Conservation (phyloP, 2,888 invertebrate genomes). For the Hybos culiciformis region DNA sequence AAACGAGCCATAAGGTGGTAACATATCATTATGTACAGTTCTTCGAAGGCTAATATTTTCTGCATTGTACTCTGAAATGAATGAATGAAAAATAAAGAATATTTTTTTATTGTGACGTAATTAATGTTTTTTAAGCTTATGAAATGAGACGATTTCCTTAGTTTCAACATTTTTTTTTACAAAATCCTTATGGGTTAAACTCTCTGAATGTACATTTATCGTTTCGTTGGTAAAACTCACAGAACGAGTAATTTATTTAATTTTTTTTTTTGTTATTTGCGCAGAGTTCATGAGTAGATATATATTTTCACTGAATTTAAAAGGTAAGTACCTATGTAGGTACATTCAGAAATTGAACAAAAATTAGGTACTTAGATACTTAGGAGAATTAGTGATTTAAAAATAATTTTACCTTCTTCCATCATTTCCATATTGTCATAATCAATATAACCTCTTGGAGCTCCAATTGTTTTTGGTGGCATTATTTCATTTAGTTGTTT, state of each 20-base stretch:
- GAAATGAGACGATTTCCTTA: background rate
- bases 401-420: constrained; percentile 27
- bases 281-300: too few relatives aligned
- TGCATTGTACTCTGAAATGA: constrained; percentile 19
- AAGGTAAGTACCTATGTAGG: background rate
- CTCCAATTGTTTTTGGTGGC: constrained; percentile 18
- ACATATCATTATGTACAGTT: constrained; percentile 26
- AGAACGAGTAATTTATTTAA: too few relatives aligned
- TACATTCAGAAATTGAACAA: too few relatives aligned
- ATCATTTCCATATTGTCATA: constrained; percentile 33
- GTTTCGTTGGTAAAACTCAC: too few relatives aligned
- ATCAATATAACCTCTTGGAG: constrained; percentile 31
- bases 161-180: too few relatives aligned
- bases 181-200: too few relatives aligned
- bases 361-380: too few relatives aligned
- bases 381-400: too few relatives aligned
- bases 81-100: background rate
- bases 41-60: constrained; percentile 20
- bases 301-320: too few relatives aligned
- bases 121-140: background rate
- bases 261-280: too few relatives aligned
- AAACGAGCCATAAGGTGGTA: constrained; percentile 13
- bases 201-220: too few relatives aligned
- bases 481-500: background rate
- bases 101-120: background rate